Percentiles rank a stretch among this genome's conserved stretches.
These are phyloP conservation scores for Enteromius paludinosus DNA, from an alignment of 2,797 vertebrate genomes.

Conservation along the genomic window DNA sequence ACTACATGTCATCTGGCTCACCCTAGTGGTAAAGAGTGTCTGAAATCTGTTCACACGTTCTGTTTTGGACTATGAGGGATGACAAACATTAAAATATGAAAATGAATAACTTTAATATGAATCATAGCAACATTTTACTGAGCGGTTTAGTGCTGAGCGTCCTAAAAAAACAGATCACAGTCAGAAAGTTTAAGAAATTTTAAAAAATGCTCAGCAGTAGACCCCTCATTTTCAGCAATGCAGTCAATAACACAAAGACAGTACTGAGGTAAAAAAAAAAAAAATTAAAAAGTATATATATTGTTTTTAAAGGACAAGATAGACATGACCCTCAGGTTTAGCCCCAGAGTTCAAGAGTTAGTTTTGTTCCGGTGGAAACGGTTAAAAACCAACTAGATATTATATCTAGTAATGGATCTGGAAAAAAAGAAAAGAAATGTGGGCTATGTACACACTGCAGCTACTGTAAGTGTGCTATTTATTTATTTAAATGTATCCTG, in stretches of 20 bases:
- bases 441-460: constrained; percentile 8
- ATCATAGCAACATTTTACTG: not conserved
- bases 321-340: not conserved
- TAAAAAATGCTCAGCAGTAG: constrained; percentile 13
- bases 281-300: too few species aligned
- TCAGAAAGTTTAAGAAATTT: not conserved
- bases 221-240: constrained; percentile 1
- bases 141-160: constrained; percentile 33
- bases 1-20: constrained; percentile 16
- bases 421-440: not conserved
- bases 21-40: constrained; percentile 11
- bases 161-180: not conserved
- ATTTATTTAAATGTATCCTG: not conserved
- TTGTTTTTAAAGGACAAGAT: not conserved
- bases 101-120: constrained; percentile 39
- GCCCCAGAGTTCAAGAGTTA: not conserved
- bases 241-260: constrained; percentile 28
- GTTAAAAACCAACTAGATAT: too few species aligned
- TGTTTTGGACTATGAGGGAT: constrained; percentile 28
- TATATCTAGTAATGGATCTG: not conserved
- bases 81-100: constrained; percentile 45
- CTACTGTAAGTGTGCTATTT: not conserved
- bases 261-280: not conserved
- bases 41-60: constrained; percentile 18
- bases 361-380: not conserved